These are phyloP conservation scores for Spatula versicolor DNA, from an alignment of 2,797 vertebrate genomes.

Conservation along the genomic window DNA sequence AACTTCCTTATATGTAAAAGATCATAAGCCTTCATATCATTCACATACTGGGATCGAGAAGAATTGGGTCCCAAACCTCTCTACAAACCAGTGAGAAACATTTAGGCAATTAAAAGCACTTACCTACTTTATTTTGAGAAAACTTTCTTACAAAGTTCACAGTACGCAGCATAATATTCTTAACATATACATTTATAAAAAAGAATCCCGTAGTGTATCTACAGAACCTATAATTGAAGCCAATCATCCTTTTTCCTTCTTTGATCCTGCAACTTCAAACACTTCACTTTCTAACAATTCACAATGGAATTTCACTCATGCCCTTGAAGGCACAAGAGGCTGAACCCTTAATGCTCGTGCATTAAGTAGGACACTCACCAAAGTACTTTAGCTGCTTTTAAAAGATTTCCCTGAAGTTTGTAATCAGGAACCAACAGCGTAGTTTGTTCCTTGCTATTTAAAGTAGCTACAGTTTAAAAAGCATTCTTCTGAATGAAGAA, in stretches of 20 bases:
- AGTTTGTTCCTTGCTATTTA: not conserved
- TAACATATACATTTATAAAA: not conserved
- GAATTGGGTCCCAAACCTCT: not conserved
- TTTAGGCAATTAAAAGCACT: not conserved
- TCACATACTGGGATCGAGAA: not conserved
- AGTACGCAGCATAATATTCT: not conserved
- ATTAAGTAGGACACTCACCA: not conserved
- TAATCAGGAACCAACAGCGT: not conserved
- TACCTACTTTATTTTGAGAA: not conserved
- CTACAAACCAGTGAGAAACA: not conserved
- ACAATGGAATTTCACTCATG: not conserved
- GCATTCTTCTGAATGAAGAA: not conserved
- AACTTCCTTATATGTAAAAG: not conserved
- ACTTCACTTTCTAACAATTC: not conserved
- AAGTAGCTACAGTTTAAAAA: not conserved
- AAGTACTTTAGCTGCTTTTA: not conserved
- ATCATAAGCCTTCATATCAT: not conserved
- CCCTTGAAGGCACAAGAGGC: not conserved
- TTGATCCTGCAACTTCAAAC: constrained; percentile 23
- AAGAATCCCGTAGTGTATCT: not conserved
- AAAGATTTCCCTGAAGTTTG: not conserved
- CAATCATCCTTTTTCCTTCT: not conserved
- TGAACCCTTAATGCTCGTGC: not conserved
- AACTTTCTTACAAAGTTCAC: not conserved
- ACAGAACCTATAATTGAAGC: not conserved